Base-by-base conservation (phyloP, 2,888 invertebrate genomes). In the Abscondita cerata region DNA sequence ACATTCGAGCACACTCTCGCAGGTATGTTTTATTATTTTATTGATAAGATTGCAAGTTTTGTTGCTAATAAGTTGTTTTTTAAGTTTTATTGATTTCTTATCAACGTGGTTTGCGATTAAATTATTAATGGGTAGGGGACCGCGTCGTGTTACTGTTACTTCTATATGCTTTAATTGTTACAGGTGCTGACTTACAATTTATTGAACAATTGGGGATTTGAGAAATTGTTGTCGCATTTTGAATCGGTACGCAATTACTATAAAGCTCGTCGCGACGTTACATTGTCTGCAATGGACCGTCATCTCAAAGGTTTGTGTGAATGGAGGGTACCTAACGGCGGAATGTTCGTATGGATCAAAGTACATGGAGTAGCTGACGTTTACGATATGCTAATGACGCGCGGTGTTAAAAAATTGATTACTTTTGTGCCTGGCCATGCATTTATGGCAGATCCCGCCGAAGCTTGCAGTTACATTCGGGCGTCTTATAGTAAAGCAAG, bases 281-380 rank as follows among this genome's bases (percentile, higher is more conserved):
- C 91, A 67, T 74, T 87, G 1, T 74, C 77, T 0, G 83, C 88
- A 0, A 85, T 89, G 66, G 81, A 85, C 2, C 85, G 84, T 72
- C 83, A 88, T 75, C 79, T 89, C 15, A 70, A 76, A 82, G 87
- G 86, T 48, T 75, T 91, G 1, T 88, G 86, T 1, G 87, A 88
- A 59, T 92, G 90, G 86, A 74, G 79, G 0, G 75, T 83, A 18
- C 93, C 93, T 0, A 77, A 81, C 2, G 92, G 89, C 1, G 93
- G 93, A 0, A 87, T 93, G 83, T 93, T 92, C 79, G 82, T 92
- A 36, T 93, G 93, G 93, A 81, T 92, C 51, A 85, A 86, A 70
- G 86, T 92, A 0, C 81, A 80, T 2, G 88, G 85, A 0, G 83
- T 93, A 0, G 80, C 84, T 1, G 91, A 93, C 74, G 89, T 91